Percentiles rank a stretch among this genome's conserved stretches.
Conservation (phyloP, 2,113 vertebrate genomes). For the Heterotilapia buettikoferi region DNA sequence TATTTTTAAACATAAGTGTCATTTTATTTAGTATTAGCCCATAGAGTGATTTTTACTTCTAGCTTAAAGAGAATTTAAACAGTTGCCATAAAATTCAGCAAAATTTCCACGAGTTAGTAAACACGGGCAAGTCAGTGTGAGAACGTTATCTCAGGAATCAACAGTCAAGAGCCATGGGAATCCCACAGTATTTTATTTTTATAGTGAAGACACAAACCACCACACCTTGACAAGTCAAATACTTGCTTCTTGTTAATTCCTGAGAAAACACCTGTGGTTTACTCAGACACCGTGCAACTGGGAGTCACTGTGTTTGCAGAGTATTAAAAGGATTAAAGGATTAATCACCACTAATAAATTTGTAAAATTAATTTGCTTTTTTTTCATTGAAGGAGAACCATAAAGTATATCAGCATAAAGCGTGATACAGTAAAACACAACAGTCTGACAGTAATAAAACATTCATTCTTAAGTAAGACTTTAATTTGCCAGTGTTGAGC, state of each 20-base stretch:
- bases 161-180: not conserved
- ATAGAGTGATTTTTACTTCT: not conserved
- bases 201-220: not conserved
- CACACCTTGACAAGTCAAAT: slow-evolving; percentile 53
- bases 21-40: not conserved
- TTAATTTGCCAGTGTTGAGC: not conserved
- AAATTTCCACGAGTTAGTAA: not conserved
- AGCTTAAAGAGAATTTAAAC: not conserved
- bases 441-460: not conserved
- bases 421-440: not conserved
- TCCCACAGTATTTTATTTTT: not conserved
- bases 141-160: slow-evolving; percentile 15
- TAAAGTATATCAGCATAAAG: not conserved
- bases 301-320: slow-evolving; percentile 40
- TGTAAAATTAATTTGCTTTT: not conserved
- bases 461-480: not conserved
- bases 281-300: not conserved
- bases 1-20: fast-evolving
- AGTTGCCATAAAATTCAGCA: not conserved
- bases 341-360: not conserved
- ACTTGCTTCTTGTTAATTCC: not conserved
- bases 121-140: slow-evolving; percentile 5
- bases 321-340: slow-evolving; percentile 8
- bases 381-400: not conserved
- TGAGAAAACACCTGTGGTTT: slow-evolving; percentile 57